Evolutionary conservation across 2,113 vertebrate species (phyloP).

Genomic region (Tor tambroides): DNA sequence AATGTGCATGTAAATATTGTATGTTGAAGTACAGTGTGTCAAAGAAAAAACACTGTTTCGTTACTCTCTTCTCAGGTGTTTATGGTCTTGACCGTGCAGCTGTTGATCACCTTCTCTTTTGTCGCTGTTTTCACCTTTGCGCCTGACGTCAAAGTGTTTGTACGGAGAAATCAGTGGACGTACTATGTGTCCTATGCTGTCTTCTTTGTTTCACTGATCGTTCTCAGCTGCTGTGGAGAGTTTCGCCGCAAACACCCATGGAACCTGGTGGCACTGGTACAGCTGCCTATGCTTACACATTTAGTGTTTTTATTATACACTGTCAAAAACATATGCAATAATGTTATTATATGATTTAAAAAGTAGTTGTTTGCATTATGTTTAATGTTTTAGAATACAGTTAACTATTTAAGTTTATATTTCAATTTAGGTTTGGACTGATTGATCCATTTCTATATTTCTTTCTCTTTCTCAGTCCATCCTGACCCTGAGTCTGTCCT

Average conservation of each 20-base stretch:
- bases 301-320: neutral
- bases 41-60: neutral
- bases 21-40: neutral
- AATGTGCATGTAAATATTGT: neutral
- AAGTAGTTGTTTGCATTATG: too few relatives aligned
- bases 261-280: slow-evolving; percentile 94
- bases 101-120: slow-evolving; percentile 86
- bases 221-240: slow-evolving; percentile 94
- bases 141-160: slow-evolving; percentile 82
- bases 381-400: too few relatives aligned
- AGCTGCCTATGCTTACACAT: neutral
- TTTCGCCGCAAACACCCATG: slow-evolving; percentile 94
- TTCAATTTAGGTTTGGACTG: too few relatives aligned
- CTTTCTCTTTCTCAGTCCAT: slow-evolving; percentile 77
- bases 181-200: slow-evolving; percentile 92
- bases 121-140: slow-evolving; percentile 91
- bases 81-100: slow-evolving; percentile 91
- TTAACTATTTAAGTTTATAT: too few relatives aligned
- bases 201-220: slow-evolving; percentile 89
- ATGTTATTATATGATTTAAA: neutral
- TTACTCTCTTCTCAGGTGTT: slow-evolving; percentile 81
- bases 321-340: neutral
- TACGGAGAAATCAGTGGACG: slow-evolving; percentile 84
- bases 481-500: slow-evolving; percentile 91
- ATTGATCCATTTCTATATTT: neutral